phyloP scores from a whole-genome alignment of 2,113 vertebrate species.

The Ifrita kowaldi region DNA sequence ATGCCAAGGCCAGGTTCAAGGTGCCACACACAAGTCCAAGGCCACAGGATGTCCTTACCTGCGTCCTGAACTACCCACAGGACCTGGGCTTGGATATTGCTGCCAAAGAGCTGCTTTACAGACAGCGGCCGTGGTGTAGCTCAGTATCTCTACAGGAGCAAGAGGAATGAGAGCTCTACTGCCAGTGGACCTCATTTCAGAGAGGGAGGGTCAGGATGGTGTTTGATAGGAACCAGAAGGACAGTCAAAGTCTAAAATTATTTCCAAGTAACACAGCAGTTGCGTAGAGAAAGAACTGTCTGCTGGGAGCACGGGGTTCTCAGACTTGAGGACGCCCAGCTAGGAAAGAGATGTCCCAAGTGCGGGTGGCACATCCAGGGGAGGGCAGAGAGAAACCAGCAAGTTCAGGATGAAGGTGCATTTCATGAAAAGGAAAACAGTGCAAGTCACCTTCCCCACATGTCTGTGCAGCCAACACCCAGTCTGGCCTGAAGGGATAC shows the following conservation, averaged over 20 bases:
- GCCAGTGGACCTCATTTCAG: rapidly evolving
- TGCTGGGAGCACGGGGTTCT: neutral
- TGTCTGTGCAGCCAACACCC: neutral
- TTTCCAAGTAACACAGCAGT: neutral
- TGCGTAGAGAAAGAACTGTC: rapidly evolving
- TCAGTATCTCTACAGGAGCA: neutral
- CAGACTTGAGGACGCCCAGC: neutral
- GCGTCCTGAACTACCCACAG: neutral
- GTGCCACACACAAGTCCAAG: neutral
- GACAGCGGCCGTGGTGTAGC: rapidly evolving
- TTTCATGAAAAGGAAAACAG: neutral
- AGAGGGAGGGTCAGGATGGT: rapidly evolving
- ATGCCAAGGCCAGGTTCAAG: neutral
- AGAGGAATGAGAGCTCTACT: neutral
- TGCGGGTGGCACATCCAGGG: neutral
- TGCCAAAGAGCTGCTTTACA: neutral
- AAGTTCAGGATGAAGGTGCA: neutral
- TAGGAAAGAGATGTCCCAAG: neutral
- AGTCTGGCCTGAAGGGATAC: neutral
- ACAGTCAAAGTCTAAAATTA: neutral
- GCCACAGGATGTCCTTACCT: neutral
- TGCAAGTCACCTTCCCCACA: rapidly evolving
- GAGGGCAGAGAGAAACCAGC: neutral
- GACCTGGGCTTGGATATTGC: neutral
- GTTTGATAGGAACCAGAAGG: neutral